phyloP scores from a whole-genome alignment of 2,888 invertebrate species.

The Lasius platythorax region DNA sequence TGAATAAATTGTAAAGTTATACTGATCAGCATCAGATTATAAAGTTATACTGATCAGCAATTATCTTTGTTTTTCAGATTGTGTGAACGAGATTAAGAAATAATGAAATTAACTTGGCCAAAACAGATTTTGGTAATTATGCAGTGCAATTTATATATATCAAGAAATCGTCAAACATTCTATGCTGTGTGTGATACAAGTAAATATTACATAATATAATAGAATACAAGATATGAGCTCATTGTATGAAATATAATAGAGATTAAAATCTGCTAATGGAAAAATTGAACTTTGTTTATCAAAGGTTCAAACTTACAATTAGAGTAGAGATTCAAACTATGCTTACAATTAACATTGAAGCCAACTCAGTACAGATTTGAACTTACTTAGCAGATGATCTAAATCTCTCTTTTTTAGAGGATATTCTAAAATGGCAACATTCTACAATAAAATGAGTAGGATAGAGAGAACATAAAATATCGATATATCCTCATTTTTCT shows the following conservation, averaged over 20 bases:
- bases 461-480: slow-evolving; percentile 54
- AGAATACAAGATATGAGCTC: background rate
- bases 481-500: background rate
- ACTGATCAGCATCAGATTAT: background rate
- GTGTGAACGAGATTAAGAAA: background rate
- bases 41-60: background rate
- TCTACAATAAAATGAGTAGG: background rate
- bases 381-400: background rate
- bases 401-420: background rate
- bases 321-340: too few relatives aligned
- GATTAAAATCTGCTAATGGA: background rate
- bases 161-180: background rate
- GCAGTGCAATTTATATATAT: background rate
- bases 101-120: background rate
- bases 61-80: background rate
- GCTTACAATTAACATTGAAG: too few relatives aligned
- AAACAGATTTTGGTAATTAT: background rate
- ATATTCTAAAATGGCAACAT: background rate
- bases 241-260: background rate
- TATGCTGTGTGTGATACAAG: background rate
- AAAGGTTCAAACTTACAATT: background rate
- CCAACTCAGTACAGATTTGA: too few relatives aligned
- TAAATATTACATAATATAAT: slow-evolving; percentile 5
- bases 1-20: background rate
- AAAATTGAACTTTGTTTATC: background rate